Evolutionary conservation across 1,140 invertebrate genomes (phyloP).

Genomic region (Zaprionus camerounensis): DNA sequence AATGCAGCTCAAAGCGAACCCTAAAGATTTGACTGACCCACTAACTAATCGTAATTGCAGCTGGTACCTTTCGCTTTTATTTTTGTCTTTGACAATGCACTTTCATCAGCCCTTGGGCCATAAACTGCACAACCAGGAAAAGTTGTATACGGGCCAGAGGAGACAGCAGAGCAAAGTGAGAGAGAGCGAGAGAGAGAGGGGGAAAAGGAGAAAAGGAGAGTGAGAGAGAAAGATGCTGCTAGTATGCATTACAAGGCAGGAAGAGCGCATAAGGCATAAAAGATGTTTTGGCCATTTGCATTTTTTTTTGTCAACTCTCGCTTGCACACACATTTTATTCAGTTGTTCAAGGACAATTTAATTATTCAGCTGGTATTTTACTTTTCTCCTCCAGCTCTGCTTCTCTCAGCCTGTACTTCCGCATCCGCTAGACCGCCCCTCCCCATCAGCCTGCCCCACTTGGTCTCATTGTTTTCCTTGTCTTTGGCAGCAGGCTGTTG

Average conservation of each 20-base stretch:
- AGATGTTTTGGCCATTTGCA: constrained; percentile 51
- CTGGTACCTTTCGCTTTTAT: constrained; percentile 58
- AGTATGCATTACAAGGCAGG: constrained; percentile 4
- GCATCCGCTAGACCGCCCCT: constrained; percentile 33
- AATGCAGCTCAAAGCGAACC: constrained; percentile 15
- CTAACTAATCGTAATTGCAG: constrained; percentile 29
- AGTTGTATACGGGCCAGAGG: constrained; percentile 46
- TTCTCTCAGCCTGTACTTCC: constrained; percentile 47
- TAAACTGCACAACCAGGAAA: constrained; percentile 61
- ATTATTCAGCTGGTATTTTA: constrained; percentile 73
- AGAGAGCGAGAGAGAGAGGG: neutral
- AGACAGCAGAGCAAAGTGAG: neutral
- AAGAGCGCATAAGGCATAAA: constrained; percentile 10
- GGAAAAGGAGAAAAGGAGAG: no score
- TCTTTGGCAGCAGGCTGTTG: constrained; percentile 66
- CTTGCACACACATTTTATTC: constrained; percentile 46
- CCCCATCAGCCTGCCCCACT: neutral
- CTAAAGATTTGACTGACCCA: constrained; percentile 34
- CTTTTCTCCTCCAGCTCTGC: neutral
- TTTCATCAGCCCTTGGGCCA: constrained; percentile 12
- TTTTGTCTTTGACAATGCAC: constrained; percentile 21
- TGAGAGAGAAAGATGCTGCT: neutral
- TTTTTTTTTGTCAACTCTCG: constrained; percentile 45
- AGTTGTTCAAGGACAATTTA: constrained; percentile 80
- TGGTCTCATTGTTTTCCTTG: constrained; percentile 65